Base-by-base conservation (phyloP, 2,888 invertebrate genomes). In the Thymelicus sylvestris region DNA sequence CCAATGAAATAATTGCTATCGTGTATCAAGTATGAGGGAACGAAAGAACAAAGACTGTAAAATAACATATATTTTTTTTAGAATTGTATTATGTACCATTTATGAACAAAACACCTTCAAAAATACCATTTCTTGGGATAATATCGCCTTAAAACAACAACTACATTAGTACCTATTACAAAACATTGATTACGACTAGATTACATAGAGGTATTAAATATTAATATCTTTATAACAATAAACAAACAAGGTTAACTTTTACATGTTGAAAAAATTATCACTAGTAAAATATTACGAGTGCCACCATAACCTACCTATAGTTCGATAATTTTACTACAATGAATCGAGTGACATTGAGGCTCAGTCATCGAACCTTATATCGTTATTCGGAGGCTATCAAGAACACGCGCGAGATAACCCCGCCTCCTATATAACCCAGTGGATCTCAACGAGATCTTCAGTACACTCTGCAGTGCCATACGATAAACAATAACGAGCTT, bases 281-380 rank as follows among this genome's bases (percentile, higher is more conserved):
- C 39, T 13, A 15, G 5, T 47, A 38, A n/a, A 60, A 67, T 63
- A 68, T 31, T 55, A 41, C 48, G 44, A 52, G 0, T 31, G 55
- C 61, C 48, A 69, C 61, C 68, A 66, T 72, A 75, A 75, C 77
- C 80, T 78, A 82, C 79, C 81, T 79, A 81, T 74, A 76, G 78
- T 78, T 75, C 79, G 91, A 91, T 92, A 90, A 91, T 84, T 91
- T 92, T 92, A 92, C 91, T 91, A 91, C 83, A 83, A 85, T 83
- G 83, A 81, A 80, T 77, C 75, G 78, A 78, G 80, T 91, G 92
- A 92, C 92, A 92, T 93, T 92, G 92, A 86, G 79, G 72, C 72
- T 75, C 91, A 91, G 92, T 93, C 92, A 92, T 90, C 91, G 93
- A 93, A 92, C 93, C 60, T 83, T 83, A 70, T 84, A 85, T 85